Evolutionary conservation across 1,140 invertebrate species (phyloP).

Genomic region (Acromyrmex echinatior): DNA sequence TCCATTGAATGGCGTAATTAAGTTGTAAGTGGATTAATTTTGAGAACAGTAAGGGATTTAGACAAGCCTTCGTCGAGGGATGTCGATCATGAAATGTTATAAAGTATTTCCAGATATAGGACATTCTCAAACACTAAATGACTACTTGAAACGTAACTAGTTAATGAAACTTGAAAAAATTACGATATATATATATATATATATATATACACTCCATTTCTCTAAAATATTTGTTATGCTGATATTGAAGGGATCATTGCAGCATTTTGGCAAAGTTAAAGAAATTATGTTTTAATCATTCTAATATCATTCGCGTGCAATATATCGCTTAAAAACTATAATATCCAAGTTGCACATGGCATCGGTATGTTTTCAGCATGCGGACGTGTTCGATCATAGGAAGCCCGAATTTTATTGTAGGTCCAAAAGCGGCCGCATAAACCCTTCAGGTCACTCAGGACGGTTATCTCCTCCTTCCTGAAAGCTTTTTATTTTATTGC

Average conservation of each 20-base stretch:
- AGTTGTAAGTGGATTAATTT: slow-evolving; percentile 32
- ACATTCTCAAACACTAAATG: neutral
- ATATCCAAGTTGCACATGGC: neutral
- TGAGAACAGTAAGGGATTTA: neutral
- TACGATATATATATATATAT: neutral
- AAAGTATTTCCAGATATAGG: neutral
- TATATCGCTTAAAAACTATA: slow-evolving; percentile 5
- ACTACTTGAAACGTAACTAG: neutral
- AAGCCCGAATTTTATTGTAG: slow-evolving; percentile 59
- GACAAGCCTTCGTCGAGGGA: neutral
- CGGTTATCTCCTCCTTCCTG: slow-evolving; percentile 75
- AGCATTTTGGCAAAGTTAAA: neutral
- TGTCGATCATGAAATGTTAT: neutral
- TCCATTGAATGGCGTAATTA: slow-evolving; percentile 35
- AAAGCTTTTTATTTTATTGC: slow-evolving; percentile 84
- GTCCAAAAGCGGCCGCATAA: slow-evolving; percentile 45
- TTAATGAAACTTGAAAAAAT: neutral
- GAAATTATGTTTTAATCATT: neutral
- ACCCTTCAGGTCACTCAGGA: slow-evolving; percentile 44
- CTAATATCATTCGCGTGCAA: neutral
- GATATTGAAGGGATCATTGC: neutral
- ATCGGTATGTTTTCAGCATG: slow-evolving; percentile 12
- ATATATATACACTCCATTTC: neutral
- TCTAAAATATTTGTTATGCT: neutral
- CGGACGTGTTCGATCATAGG: slow-evolving; percentile 26